Conservation (phyloP, 2,888 invertebrate species). For the Gibbula magus region DNA sequence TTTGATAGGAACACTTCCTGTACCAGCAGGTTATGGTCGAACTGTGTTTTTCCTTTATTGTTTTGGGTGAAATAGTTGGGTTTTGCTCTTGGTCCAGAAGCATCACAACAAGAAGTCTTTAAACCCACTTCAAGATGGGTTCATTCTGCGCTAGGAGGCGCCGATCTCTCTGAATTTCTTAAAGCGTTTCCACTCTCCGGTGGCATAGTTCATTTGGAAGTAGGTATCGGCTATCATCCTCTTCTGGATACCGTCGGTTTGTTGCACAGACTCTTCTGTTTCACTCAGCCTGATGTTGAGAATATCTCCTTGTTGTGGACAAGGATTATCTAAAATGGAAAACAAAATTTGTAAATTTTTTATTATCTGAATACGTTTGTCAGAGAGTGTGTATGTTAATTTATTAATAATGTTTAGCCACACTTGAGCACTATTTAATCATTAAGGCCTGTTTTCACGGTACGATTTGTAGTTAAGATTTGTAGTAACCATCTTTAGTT, state of each 20-base stretch:
- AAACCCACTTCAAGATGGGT: conserved; percentile 10
- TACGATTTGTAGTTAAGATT: no score
- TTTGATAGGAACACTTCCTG: no score
- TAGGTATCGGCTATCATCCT: conserved; percentile 92
- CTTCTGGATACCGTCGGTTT: conserved; percentile 87
- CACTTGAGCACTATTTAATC: no score
- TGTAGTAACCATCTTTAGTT: no score
- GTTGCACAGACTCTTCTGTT: conserved; percentile 88
- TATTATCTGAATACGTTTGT: no score
- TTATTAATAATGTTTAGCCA: no score
- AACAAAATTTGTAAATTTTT: not conserved
- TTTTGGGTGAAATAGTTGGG: no score
- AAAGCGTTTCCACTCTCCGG: conserved; percentile 96
- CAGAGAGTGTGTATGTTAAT: no score
- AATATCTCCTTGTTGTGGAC: conserved; percentile 96
- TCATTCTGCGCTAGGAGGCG: conserved; percentile 35
- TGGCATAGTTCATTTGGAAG: conserved; percentile 99
- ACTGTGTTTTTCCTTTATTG: no score
- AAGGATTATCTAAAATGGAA: conserved; percentile 87
- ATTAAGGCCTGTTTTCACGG: no score
- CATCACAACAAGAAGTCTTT: not conserved
- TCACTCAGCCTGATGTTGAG: conserved; percentile 97
- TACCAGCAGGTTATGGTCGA: no score
- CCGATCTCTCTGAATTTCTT: conserved; percentile 83
- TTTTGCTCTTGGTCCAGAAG: no score